phyloP scores from a whole-genome alignment of 64 coral and sea anemone species.

The Stylophora pistillata region DNA sequence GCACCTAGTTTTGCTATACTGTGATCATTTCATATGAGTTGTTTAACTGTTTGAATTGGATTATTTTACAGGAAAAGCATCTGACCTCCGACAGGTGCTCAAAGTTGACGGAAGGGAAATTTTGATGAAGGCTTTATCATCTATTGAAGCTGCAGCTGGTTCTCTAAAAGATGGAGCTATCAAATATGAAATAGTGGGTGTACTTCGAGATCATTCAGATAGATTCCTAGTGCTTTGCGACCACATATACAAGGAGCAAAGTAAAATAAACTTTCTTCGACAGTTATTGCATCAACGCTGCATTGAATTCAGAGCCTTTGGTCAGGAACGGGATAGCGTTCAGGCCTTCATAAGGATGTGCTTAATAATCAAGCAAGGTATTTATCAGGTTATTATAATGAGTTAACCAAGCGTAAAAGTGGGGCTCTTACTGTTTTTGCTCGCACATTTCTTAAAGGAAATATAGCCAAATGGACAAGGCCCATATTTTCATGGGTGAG shows the following conservation, averaged over 20 bases:
- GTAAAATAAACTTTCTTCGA: not conserved
- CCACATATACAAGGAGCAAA: not conserved
- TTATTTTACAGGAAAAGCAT: conserved; percentile 24
- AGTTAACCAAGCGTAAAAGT: not conserved
- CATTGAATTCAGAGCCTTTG: not conserved
- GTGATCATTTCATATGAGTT: too few relatives aligned
- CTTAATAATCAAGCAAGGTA: conserved; percentile 28
- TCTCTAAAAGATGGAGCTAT: conserved; percentile 29
- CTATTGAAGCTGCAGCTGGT: conserved; percentile 34
- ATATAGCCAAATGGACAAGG: too few relatives aligned
- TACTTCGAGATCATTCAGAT: conserved; percentile 17
- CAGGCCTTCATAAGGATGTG: conserved; percentile 21
- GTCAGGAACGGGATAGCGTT: not conserved
- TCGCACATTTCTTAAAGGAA: too few relatives aligned
- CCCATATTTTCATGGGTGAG: too few relatives aligned
- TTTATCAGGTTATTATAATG: not conserved
- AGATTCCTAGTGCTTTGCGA: conserved; percentile 27
- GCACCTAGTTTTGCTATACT: too few relatives aligned
- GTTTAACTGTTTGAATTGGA: not conserved
- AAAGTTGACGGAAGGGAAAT: conserved; percentile 16
- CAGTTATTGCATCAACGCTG: not conserved
- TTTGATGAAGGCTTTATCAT: conserved; percentile 34
- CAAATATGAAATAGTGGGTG: conserved; percentile 9
- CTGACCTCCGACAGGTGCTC: conserved; percentile 19
- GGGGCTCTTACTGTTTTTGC: not conserved